phyloP scores from a whole-genome alignment of 2,797 vertebrate genomes.

The Poecilia picta region DNA sequence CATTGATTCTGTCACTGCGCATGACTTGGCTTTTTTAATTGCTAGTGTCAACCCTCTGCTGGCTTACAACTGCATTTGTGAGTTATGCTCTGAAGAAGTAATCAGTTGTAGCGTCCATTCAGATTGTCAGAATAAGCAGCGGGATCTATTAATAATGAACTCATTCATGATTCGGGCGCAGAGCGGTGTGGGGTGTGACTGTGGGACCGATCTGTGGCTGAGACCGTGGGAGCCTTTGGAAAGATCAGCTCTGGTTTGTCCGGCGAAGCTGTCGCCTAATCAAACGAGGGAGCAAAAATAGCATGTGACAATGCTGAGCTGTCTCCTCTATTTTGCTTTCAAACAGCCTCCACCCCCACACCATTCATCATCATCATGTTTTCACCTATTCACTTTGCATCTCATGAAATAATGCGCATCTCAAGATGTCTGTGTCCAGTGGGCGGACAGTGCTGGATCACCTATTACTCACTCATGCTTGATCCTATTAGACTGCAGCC shows the following conservation, averaged over 20 bases:
- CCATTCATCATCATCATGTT: constrained; percentile 60
- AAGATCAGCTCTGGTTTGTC: constrained; percentile 52
- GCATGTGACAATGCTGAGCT: constrained; percentile 69
- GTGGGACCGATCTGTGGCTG: constrained; percentile 29
- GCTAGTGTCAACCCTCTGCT: constrained; percentile 56
- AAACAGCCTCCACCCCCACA: constrained; percentile 41
- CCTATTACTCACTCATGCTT: constrained; percentile 74
- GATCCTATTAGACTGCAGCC: constrained; percentile 62
- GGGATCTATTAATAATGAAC: constrained; percentile 26
- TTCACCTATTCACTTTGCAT: constrained; percentile 71
- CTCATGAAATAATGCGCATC: constrained; percentile 63
- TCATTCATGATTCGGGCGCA: constrained; percentile 4
- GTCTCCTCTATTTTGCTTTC: constrained; percentile 61
- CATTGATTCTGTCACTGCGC: constrained; percentile 75
- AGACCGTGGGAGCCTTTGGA: constrained; percentile 47
- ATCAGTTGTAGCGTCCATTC: constrained; percentile 7
- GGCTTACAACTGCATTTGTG: constrained; percentile 42
- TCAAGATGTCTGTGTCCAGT: constrained; percentile 71
- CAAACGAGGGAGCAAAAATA: constrained; percentile 60
- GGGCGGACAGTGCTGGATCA: constrained; percentile 68
- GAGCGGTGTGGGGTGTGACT: constrained; percentile 9
- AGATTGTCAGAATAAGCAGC: constrained; percentile 16
- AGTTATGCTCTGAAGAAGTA: constrained; percentile 29
- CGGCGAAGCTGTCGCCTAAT: constrained; percentile 66
- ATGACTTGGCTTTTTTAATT: constrained; percentile 67